phyloP scores from a whole-genome alignment of 2,888 invertebrate species.

The Atethmia centrago region DNA sequence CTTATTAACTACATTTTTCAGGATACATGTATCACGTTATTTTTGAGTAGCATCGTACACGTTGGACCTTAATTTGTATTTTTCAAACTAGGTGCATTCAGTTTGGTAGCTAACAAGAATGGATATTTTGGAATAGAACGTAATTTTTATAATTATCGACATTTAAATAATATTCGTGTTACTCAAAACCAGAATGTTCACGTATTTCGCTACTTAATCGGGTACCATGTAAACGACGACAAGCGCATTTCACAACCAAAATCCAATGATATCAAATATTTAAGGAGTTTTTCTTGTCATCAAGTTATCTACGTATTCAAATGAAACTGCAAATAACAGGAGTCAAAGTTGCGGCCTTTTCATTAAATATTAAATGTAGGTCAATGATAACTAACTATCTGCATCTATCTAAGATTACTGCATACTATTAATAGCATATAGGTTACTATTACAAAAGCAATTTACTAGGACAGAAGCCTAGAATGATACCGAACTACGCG shows the following conservation, averaged over 20 bases:
- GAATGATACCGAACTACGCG: constrained; percentile 20
- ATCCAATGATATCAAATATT: constrained; percentile 29
- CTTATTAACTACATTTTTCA: background rate
- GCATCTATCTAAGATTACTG: constrained; percentile 45
- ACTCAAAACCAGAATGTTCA: constrained; percentile 12
- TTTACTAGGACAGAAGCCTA: constrained; percentile 24
- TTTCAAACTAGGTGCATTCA: background rate
- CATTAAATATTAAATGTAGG: constrained; percentile 41
- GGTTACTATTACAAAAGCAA: constrained; percentile 45
- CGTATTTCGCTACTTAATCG: constrained; percentile 17
- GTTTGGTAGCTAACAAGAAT: constrained; percentile 1
- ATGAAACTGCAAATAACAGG: constrained; percentile 30
- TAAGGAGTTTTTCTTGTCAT: constrained; percentile 36
- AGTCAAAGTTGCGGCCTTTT: constrained; percentile 28
- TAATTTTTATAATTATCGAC: background rate
- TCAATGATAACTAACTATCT: constrained; percentile 49
- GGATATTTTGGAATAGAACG: background rate
- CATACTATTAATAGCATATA: constrained; percentile 44
- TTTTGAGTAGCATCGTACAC: background rate
- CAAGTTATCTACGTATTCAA: constrained; percentile 18
- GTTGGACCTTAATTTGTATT: background rate
- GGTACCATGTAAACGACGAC: constrained; percentile 7
- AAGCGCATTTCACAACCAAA: constrained; percentile 55
- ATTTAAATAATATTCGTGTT: background rate
- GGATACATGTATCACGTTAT: background rate